A percentile compares a stretch with the other conserved stretches of the same genome.
Evolutionary conservation across 2,888 invertebrate genomes (phyloP).

Genomic region (Ligdia adustata): DNA sequence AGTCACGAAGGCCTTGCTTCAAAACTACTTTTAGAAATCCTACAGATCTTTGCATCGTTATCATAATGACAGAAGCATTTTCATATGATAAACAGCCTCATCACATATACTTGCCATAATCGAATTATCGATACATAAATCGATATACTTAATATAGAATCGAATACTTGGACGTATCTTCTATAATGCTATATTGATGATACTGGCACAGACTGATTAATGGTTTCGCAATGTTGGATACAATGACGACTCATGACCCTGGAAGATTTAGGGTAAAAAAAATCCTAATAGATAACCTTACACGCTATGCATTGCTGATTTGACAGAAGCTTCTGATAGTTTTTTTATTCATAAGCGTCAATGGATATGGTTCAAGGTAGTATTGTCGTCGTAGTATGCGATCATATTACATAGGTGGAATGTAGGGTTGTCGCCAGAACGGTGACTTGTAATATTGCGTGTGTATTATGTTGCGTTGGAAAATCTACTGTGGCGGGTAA

Average conservation of each 20-base stretch:
- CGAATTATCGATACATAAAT: slow-evolving; percentile 79
- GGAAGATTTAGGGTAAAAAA: slow-evolving; percentile 50
- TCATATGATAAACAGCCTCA: slow-evolving; percentile 69
- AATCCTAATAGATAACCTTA: slow-evolving; percentile 17
- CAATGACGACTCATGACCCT: slow-evolving; percentile 66
- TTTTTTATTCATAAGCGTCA: slow-evolving; percentile 21
- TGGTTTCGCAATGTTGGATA: slow-evolving; percentile 71
- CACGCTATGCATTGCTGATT: slow-evolving; percentile 45
- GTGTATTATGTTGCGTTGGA: slow-evolving; percentile 53
- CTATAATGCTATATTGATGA: slow-evolving; percentile 82
- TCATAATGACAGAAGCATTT: slow-evolving; percentile 64
- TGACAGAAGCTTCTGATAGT: slow-evolving; percentile 2
- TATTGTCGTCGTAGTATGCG: slow-evolving; percentile 10
- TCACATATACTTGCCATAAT: slow-evolving; percentile 65
- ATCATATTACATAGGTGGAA: slow-evolving; percentile 45
- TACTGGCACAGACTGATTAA: slow-evolving; percentile 82
- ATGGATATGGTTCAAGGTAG: slow-evolving; percentile 36
- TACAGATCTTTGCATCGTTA: slow-evolving; percentile 32
- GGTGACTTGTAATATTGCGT: slow-evolving; percentile 75
- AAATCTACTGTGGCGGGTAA: slow-evolving; percentile 48
- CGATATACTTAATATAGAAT: slow-evolving; percentile 74
- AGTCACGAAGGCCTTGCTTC: not conserved
- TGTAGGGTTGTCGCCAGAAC: slow-evolving; percentile 79
- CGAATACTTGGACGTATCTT: slow-evolving; percentile 78
- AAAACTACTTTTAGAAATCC: slow-evolving; percentile 9